phyloP scores from a whole-genome alignment of 2,113 vertebrate genomes.

The Aphyosemion australe region DNA sequence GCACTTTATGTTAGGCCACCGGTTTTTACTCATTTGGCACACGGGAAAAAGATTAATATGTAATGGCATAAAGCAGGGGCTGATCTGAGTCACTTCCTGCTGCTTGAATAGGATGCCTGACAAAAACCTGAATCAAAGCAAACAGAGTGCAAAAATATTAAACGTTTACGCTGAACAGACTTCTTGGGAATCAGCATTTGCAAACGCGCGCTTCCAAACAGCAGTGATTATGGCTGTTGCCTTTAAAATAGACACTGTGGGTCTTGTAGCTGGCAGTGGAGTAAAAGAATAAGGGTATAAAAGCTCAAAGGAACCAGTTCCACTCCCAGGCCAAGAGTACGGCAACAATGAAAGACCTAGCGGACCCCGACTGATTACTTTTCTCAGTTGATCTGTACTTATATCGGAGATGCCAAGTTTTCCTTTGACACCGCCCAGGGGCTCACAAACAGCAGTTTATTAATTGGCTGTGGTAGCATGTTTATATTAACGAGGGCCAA shows the following conservation, averaged over 20 bases:
- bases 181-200: constrained; percentile 13
- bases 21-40: not conserved
- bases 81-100: constrained; percentile 15
- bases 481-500: constrained; percentile 57
- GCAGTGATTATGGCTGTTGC: not conserved
- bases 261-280: too few species aligned
- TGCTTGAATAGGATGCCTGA: constrained; percentile 16
- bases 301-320: too few species aligned
- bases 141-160: constrained; percentile 1
- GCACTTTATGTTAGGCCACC: constrained; percentile 1
- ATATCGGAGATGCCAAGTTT: constrained; percentile 32
- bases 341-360: not conserved
- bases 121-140: constrained; percentile 8
- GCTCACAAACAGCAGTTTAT: constrained; percentile 61
- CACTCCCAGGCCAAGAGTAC: too few species aligned
- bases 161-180: constrained; percentile 5
- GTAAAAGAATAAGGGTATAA: too few species aligned
- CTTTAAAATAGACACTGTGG: not conserved
- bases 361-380: constrained; percentile 16
- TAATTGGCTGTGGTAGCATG: constrained; percentile 59
- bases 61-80: not conserved
- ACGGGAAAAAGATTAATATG: constrained; percentile 2
- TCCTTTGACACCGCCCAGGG: constrained; percentile 39
- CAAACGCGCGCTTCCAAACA: constrained; percentile 1
- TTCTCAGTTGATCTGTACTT: constrained; percentile 29